These are phyloP conservation scores for Ceryle rudis DNA, from an alignment of 2,797 vertebrate genomes.

Conservation along the genomic window DNA sequence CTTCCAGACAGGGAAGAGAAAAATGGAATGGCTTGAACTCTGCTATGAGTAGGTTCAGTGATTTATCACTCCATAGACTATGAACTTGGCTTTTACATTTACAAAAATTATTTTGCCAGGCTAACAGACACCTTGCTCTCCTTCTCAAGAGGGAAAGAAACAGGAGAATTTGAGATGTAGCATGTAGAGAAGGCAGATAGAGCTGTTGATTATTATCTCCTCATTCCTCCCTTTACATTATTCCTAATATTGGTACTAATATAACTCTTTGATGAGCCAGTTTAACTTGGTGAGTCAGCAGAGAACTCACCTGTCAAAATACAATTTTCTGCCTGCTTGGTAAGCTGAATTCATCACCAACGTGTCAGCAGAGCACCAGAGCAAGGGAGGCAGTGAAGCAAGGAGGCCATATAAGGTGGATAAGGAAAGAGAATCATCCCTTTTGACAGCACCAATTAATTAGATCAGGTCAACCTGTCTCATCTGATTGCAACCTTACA, in stretches of 20 bases:
- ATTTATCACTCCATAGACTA: neutral
- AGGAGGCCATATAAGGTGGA: neutral
- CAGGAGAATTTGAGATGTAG: neutral
- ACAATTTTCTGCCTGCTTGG: neutral
- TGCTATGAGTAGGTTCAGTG: neutral
- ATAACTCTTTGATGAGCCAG: neutral
- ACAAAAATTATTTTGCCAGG: neutral
- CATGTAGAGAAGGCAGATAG: neutral
- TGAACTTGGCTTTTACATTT: neutral
- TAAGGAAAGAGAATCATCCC: neutral
- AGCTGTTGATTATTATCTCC: neutral
- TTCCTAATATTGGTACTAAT: neutral
- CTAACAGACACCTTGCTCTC: neutral
- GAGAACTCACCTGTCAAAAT: neutral
- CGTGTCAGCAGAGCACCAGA: neutral
- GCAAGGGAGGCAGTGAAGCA: neutral
- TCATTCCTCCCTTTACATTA: neutral
- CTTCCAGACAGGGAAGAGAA: neutral
- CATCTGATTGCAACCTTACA: neutral
- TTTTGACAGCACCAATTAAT: neutral
- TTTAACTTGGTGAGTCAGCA: neutral
- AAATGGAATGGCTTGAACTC: conserved; percentile 11
- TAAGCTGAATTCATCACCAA: neutral
- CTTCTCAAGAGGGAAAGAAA: neutral
- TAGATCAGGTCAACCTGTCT: neutral